Conservation (phyloP, 1,140 invertebrate genomes). For the Scaptomyza graminum region DNA sequence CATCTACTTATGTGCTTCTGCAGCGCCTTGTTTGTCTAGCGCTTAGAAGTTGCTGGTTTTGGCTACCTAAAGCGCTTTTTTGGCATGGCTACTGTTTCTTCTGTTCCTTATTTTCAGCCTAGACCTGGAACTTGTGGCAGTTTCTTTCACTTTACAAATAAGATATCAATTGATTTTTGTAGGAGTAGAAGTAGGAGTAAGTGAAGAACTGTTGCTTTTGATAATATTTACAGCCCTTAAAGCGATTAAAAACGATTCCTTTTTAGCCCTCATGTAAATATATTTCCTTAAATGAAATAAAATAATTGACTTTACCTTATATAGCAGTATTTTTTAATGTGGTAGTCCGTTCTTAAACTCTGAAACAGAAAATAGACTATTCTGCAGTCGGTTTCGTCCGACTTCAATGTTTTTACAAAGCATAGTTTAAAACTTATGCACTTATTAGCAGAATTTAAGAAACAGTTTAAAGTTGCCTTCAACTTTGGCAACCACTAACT, state of each 20-base stretch:
- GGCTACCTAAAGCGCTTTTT: slow-evolving; percentile 32
- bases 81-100: slow-evolving; percentile 10
- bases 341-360: too few species aligned
- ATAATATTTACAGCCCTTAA: slow-evolving; percentile 74
- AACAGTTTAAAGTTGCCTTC: too few species aligned
- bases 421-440: too few species aligned
- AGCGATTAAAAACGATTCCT: slow-evolving; percentile 71
- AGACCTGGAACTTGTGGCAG: slow-evolving; percentile 22
- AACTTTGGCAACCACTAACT: not conserved
- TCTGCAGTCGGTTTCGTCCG: too few species aligned
- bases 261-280: too few species aligned
- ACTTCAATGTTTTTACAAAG: too few species aligned
- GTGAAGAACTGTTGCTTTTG: slow-evolving; percentile 43
- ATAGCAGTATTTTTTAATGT: slow-evolving; percentile 26
- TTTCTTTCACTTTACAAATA: slow-evolving; percentile 72
- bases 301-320: slow-evolving; percentile 26
- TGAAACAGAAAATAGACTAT: too few species aligned
- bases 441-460: too few species aligned
- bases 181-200: too few species aligned
- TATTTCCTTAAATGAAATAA: slow-evolving; percentile 41
- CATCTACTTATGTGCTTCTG: slow-evolving; percentile 29
- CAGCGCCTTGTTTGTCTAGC: slow-evolving; percentile 56
- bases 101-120: not conserved
- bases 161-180: slow-evolving; percentile 76
- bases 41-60: slow-evolving; percentile 66